Percentiles rank a stretch among this genome's conserved stretches.
Evolutionary conservation across 2,113 vertebrate species (phyloP).

Genomic region (Zonotrichia leucophrys): DNA sequence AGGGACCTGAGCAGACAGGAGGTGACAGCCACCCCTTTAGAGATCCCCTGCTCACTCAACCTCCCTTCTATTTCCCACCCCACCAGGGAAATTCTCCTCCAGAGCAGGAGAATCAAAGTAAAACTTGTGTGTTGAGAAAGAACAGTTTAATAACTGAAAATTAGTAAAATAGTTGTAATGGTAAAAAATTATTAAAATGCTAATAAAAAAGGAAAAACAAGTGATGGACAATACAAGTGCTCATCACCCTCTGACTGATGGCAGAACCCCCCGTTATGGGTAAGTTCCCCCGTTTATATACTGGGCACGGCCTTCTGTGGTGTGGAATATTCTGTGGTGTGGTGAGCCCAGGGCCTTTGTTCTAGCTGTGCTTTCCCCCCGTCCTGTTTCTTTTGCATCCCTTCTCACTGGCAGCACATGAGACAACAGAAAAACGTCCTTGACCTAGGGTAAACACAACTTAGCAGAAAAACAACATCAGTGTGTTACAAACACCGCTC

Average conservation of each 20-base stretch:
- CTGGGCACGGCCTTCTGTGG: neutral
- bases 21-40: neutral
- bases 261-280: neutral
- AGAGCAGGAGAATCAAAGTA: neutral
- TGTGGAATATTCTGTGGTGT: neutral
- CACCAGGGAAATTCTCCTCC: neutral
- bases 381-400: neutral
- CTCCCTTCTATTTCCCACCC: neutral
- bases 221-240: neutral
- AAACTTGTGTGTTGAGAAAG: neutral
- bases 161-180: neutral
- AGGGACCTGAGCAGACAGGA: fast-evolving
- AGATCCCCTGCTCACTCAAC: neutral
- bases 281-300: neutral
- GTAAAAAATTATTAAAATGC: neutral
- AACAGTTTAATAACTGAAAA: neutral
- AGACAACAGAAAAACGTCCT: neutral
- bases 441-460: neutral
- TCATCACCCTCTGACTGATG: neutral
- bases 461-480: neutral
- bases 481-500: neutral
- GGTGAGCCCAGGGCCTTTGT: neutral
- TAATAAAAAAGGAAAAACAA: neutral
- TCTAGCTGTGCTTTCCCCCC: neutral
- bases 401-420: neutral